phyloP scores from a whole-genome alignment of 2,113 vertebrate genomes.

The Macrotis lagotis region DNA sequence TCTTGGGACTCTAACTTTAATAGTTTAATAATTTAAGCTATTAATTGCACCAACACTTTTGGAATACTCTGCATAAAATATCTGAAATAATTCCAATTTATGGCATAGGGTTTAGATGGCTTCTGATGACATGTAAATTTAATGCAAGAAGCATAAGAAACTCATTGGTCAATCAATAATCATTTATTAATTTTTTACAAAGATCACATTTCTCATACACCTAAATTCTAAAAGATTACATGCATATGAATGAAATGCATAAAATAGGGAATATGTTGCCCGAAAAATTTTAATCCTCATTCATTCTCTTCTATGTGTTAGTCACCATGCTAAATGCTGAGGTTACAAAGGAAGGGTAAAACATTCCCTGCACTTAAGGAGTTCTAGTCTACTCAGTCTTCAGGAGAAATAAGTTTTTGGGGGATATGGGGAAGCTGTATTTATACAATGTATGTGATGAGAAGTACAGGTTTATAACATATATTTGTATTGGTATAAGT shows the following conservation, averaged over 20 bases:
- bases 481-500: neutral
- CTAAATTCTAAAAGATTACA: conserved; percentile 46
- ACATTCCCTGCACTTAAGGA: neutral
- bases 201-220: conserved; percentile 53
- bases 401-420: neutral
- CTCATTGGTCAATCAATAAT: neutral
- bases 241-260: conserved; percentile 61
- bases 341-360: neutral
- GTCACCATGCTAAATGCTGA: neutral
- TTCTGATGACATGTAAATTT: neutral
- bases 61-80: neutral
- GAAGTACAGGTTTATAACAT: neutral
- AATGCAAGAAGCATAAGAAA: neutral
- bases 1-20: neutral
- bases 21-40: neutral
- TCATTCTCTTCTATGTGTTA: neutral
- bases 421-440: neutral
- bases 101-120: neutral
- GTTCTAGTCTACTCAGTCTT: neutral
- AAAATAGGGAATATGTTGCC: neutral
- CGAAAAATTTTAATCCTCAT: conserved; percentile 42
- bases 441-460: neutral
- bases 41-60: neutral
- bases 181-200: conserved; percentile 34
- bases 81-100: neutral